A percentile compares a stretch with the other conserved stretches of the same genome.
Conservation (phyloP, 1,140 invertebrate genomes). For the Meloidogyne exigua region DNA sequence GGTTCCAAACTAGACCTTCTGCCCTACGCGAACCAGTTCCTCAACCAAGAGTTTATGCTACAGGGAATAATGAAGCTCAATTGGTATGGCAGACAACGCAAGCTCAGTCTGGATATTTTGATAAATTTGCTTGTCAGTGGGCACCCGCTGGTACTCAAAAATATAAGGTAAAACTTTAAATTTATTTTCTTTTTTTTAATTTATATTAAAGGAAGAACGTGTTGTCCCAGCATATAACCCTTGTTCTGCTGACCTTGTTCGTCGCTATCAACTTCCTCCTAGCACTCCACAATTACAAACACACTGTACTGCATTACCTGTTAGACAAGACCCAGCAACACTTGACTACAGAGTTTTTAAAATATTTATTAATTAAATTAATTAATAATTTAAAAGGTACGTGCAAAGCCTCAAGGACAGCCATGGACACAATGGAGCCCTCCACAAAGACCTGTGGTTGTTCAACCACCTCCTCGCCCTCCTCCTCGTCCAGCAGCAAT, state of each 20-base stretch:
- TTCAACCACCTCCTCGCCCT: constrained; percentile 16
- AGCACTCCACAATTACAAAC: constrained; percentile 47
- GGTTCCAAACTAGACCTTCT: constrained; percentile 52
- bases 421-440: constrained; percentile 55
- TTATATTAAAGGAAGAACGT: constrained; percentile 41
- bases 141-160: constrained; percentile 46
- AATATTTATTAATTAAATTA: background rate
- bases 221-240: constrained; percentile 62
- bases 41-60: constrained; percentile 52
- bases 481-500: constrained; percentile 6
- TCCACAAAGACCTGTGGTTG: constrained; percentile 40
- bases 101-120: constrained; percentile 47
- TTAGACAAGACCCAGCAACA: constrained; percentile 40
- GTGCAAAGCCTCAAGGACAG: constrained; percentile 49
- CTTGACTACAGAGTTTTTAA: constrained; percentile 51
- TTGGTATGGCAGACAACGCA: constrained; percentile 60
- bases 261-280: constrained; percentile 58
- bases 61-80: constrained; percentile 56
- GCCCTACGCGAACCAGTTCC: constrained; percentile 18
- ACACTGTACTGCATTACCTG: constrained; percentile 55
- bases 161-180: constrained; percentile 14
- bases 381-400: constrained; percentile 34
- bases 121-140: constrained; percentile 61
- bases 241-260: constrained; percentile 52
- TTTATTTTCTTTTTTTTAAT: background rate